Evolutionary conservation across 2,888 invertebrate genomes (phyloP), one percentile per base, ranked within the genome.

Genomic region (Sinopyrophorus schimmeli): DNA sequence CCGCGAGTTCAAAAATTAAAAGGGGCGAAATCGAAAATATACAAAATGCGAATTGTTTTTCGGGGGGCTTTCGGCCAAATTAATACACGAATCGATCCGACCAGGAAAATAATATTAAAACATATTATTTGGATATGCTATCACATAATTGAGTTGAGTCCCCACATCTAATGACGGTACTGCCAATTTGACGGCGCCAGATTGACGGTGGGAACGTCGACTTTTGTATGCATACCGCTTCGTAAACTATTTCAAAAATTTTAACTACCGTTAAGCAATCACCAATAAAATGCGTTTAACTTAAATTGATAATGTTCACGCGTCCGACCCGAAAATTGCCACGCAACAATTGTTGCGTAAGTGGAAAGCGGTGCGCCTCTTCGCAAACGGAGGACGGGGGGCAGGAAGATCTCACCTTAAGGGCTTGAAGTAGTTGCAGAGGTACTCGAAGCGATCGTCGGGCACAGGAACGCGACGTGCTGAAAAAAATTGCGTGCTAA

Each of bases 391-490:
- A n/a, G 9, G n/a, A n/a, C n/a, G n/a, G n/a, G n/a, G n/a, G n/a
- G n/a, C n/a, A n/a, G n/a, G n/a, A n/a, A n/a, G 21, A 28, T 28
- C 75, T 79, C 76, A 95, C 96, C 95, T 97, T 38, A 77, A 80
- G 53, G 99, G 99, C 73, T 98, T 95, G 77, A 90, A 94, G 72
- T 86, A 92, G 58, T 97, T 87, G 74, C 90, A 90, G 24, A 99
- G 83, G 73, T 83, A 97, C 67, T 97, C 95, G 73, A 83, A 99
- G 63, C 99, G 81, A 41, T 85, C 83, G 75, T 99, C 99, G 2
- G 97, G 97, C 4, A 99, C 98, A 16, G 97, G 94, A 65, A 99
- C 99, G 70, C 97, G 86, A 88, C 92, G 86, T 93, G 81, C 77
- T 71, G 65, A 54, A 70, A 71, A 37, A 63, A 64, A 63, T 20